These are phyloP conservation scores for Melanogrammus aeglefinus DNA, from an alignment of 2,797 vertebrate species.

Conservation along the genomic window DNA sequence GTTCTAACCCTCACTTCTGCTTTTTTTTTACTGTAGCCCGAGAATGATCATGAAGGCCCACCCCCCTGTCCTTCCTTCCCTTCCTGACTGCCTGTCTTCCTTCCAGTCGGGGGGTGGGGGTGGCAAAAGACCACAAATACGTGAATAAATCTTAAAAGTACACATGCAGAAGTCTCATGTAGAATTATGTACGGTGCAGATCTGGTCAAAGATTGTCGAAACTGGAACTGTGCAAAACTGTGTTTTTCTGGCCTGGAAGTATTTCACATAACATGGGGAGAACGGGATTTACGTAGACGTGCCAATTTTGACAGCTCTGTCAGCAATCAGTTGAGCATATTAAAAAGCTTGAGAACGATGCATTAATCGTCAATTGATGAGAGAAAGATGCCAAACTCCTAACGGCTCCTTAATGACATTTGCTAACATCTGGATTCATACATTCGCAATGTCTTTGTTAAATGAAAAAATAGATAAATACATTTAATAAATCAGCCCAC, in stretches of 20 bases:
- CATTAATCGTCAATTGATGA: not conserved
- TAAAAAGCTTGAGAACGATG: not conserved
- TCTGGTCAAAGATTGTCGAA: not conserved
- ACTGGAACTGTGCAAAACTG: not conserved
- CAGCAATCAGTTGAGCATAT: not conserved
- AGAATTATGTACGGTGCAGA: not conserved
- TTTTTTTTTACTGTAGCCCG: conserved; percentile 39
- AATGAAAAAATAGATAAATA: no score
- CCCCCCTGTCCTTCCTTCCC: conserved; percentile 67
- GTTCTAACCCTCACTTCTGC: conserved; percentile 58
- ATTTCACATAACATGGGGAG: not conserved
- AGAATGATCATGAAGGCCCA: conserved; percentile 57
- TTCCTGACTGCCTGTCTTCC: conserved; percentile 70
- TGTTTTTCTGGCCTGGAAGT: not conserved
- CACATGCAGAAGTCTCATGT: not conserved
- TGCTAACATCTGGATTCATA: not conserved
- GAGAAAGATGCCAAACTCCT: not conserved
- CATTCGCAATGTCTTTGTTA: not conserved
- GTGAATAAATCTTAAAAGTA: no score
- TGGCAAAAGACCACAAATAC: no score
- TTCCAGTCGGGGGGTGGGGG: conserved; percentile 51
- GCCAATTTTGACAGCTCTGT: not conserved
- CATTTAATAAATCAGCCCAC: not conserved
- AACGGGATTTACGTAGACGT: not conserved
- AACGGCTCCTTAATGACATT: not conserved